These are phyloP conservation scores for Dermolepida albohirtum DNA, from an alignment of 2,888 invertebrate species.

Conservation along the genomic window DNA sequence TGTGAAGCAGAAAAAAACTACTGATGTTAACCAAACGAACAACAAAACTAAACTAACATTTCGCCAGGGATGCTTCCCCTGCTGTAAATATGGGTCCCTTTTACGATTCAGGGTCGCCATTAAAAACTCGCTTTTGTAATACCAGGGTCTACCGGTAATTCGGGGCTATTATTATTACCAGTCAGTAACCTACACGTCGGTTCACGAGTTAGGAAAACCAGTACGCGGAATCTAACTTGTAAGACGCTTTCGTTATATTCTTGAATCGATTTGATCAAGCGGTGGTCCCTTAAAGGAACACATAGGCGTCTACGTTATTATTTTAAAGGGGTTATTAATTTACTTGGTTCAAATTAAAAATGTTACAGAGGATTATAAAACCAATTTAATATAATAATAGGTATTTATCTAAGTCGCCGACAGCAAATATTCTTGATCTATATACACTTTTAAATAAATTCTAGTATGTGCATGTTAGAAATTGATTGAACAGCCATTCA, in stretches of 20 bases:
- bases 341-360: no score
- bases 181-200: slow-evolving; percentile 43
- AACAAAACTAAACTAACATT: slow-evolving; percentile 60
- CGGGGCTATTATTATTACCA: slow-evolving; percentile 61
- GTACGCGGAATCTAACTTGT: slow-evolving; percentile 26
- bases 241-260: not conserved
- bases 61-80: slow-evolving; percentile 54
- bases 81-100: slow-evolving; percentile 57
- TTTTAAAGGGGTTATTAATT: not conserved
- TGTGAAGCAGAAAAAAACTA: not conserved
- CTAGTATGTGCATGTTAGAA: no score
- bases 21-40: slow-evolving; percentile 56
- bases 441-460: no score
- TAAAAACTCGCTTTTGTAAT: slow-evolving; percentile 64
- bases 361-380: no score
- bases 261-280: slow-evolving; percentile 18
- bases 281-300: not conserved
- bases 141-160: slow-evolving; percentile 53
- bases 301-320: not conserved
- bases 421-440: no score
- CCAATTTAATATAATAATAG: no score
- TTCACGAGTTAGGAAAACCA: slow-evolving; percentile 25
- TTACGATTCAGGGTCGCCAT: slow-evolving; percentile 63
- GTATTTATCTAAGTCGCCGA: no score
- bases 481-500: no score